Base-by-base conservation (phyloP, 2,797 vertebrate species). In the Trematomus bernacchii region DNA sequence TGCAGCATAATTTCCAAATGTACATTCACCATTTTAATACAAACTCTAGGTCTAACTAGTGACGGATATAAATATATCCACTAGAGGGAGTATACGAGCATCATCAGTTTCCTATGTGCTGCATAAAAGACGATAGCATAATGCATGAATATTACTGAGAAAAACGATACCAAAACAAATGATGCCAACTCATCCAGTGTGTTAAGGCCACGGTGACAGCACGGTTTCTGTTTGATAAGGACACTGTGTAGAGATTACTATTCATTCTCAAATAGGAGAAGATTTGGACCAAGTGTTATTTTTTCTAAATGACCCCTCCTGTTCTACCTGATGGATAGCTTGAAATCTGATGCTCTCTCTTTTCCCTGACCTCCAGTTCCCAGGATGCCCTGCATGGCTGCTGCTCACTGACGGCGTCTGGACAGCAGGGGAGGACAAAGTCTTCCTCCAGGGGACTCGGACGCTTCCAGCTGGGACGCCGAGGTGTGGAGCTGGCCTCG, bases 401-500 rank as follows among this genome's bases (percentile, higher is more conserved):
- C 71, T 61, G 73, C 46, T 73, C 76, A 71, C 71, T 77, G 80
- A 82, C 84, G 71, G 65, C 73, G 60, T 79, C 72, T 37, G 55
- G 77, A 79, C 89, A 85, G 84, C 77, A 84, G 82, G 77, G 68
- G 77, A 79, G 77, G 82, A 54, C 16, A 50, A 66, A 77, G 82
- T 42, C 19, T 79, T 79, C 76, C 78, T 89, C 71, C 72, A 55
- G 82, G 85, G 85, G 79, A 50, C 67, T 59, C 70, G 68, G 79
- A 66, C 44, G 15, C 63, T 71, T 70, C 70, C 86, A 85, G 74
- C 81, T 79, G 72, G 84, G 44, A 76, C 55, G 66, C 67, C 40
- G 88, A 89, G 82, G 88, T 79, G 79, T 78, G 81, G 83, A 66
- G 52, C 75, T 83, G 9, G 80, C 85, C 89, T 76, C 68, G 42